Evolutionary conservation across 2,113 vertebrate species (phyloP).

Genomic region (Agapornis roseicollis): DNA sequence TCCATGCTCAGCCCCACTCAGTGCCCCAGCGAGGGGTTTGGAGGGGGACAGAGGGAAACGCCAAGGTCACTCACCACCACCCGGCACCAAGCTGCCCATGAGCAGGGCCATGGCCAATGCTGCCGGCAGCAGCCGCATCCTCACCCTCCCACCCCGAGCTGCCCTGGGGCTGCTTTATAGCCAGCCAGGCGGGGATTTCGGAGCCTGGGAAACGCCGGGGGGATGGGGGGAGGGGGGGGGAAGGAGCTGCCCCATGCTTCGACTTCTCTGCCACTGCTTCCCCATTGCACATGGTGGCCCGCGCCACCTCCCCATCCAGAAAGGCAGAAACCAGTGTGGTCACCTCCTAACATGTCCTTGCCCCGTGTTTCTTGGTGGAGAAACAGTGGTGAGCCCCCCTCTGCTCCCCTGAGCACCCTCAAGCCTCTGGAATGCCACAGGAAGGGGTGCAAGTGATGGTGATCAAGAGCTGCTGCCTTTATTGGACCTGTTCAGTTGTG

Average conservation of each 20-base stretch:
- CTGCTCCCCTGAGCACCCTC: background rate
- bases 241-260: background rate
- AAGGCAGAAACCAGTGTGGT: accelerated
- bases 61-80: background rate
- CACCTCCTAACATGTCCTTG: background rate
- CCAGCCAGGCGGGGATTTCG: background rate
- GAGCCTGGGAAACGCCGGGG: background rate
- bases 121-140: background rate
- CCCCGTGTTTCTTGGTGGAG: accelerated
- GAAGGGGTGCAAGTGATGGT: accelerated
- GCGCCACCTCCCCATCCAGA: accelerated
- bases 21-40: accelerated
- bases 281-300: background rate
- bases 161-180: background rate
- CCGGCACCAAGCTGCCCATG: background rate
- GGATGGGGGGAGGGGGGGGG: background rate
- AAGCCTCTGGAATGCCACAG: accelerated
- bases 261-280: background rate
- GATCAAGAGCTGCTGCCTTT: background rate
- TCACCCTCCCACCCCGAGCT: accelerated
- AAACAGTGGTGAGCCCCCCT: background rate
- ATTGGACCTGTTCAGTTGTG: background rate
- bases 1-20: accelerated
- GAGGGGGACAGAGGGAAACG: accelerated
- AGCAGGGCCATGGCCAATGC: background rate